phyloP scores from a whole-genome alignment of 2,113 vertebrate species.

The Pseudopipra pipra region DNA sequence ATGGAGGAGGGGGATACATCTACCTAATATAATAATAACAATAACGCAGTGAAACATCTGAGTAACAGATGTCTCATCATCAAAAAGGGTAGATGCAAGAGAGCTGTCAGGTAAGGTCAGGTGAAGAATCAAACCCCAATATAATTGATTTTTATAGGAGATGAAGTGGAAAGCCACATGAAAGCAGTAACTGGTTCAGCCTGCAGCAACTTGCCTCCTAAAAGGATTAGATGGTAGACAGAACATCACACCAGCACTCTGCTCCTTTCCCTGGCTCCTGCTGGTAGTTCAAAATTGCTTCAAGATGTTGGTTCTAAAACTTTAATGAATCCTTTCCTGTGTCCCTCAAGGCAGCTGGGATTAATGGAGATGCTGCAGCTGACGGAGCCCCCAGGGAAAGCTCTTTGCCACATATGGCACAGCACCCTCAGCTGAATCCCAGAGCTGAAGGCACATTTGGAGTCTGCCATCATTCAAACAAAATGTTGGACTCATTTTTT shows the following conservation, averaged over 20 bases:
- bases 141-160: slow-evolving; percentile 7
- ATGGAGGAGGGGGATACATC: rapidly evolving
- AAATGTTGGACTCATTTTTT: neutral
- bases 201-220: slow-evolving; percentile 18
- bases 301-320: slow-evolving; percentile 38
- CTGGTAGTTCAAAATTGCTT: slow-evolving; percentile 36
- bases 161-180: slow-evolving; percentile 37
- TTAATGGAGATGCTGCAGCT: neutral
- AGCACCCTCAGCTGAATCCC: neutral
- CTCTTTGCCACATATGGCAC: neutral
- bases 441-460: neutral
- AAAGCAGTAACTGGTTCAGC: slow-evolving; percentile 23
- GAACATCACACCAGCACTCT: neutral
- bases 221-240: slow-evolving; percentile 26
- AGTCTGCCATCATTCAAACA: neutral
- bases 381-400: neutral
- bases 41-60: neutral
- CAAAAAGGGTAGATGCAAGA: neutral
- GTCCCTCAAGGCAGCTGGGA: neutral
- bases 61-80: slow-evolving; percentile 22
- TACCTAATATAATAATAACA: neutral
- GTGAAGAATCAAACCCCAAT: neutral
- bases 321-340: slow-evolving; percentile 8
- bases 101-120: slow-evolving; percentile 27
- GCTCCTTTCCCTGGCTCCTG: slow-evolving; percentile 22